Percentiles rank a stretch among this genome's conserved stretches.
phyloP scores from a whole-genome alignment of 2,888 invertebrate genomes.

The Druceiella hillmani region DNA sequence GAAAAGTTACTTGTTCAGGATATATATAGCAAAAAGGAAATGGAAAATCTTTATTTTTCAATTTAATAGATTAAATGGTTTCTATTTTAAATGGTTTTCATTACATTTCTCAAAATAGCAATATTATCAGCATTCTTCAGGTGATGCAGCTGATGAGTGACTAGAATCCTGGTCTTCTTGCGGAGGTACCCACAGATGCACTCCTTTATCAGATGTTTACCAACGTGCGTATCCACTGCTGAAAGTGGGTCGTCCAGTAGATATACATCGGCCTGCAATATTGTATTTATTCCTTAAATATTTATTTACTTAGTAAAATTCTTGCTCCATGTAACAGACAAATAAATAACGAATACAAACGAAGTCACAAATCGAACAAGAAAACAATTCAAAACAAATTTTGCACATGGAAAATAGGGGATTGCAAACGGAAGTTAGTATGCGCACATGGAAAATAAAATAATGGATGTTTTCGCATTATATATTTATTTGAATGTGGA shows the following conservation, averaged over 20 bases:
- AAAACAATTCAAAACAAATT: too few relatives aligned
- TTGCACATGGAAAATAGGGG: too few relatives aligned
- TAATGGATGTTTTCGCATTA: too few relatives aligned
- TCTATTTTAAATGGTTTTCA: background rate
- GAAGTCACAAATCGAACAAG: too few relatives aligned
- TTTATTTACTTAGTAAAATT: too few relatives aligned
- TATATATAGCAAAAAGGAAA: background rate
- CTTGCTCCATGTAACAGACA: too few relatives aligned
- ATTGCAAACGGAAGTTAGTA: too few relatives aligned
- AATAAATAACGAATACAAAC: too few relatives aligned
- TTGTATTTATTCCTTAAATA: too few relatives aligned
- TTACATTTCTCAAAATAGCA: slow-evolving; percentile 60
- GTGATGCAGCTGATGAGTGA: slow-evolving; percentile 82
- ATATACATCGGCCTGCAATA: slow-evolving; percentile 61
- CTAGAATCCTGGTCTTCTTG: slow-evolving; percentile 65
- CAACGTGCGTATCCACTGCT: slow-evolving; percentile 71
- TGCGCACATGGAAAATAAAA: too few relatives aligned
- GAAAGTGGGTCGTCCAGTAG: slow-evolving; percentile 72
- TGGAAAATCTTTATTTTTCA: slow-evolving; percentile 3
- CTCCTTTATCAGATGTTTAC: slow-evolving; percentile 63
- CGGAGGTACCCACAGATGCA: slow-evolving; percentile 57
- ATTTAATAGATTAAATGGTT: background rate
- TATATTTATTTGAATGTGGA: too few relatives aligned
- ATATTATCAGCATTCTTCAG: slow-evolving; percentile 60
- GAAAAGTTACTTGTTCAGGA: too few relatives aligned